Conservation (phyloP, 2,113 vertebrate species). For the Sylvilagus bachmani region DNA sequence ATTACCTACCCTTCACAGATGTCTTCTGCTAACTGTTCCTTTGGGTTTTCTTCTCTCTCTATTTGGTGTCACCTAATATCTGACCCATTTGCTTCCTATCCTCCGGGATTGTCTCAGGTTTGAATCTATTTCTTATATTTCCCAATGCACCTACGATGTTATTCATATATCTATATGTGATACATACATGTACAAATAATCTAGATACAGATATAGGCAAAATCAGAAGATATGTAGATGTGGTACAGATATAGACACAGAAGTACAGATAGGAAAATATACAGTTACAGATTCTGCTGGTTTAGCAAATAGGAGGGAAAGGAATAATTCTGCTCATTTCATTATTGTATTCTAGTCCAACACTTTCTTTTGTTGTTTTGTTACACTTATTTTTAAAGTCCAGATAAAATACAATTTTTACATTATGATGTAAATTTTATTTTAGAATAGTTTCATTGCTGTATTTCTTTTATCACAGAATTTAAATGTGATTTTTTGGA, state of each 20-base stretch:
- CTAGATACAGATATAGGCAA: not conserved
- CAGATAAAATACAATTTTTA: not conserved
- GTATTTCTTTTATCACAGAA: not conserved
- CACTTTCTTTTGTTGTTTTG: not conserved
- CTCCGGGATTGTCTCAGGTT: conserved; percentile 23
- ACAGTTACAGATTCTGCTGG: not conserved
- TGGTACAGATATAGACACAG: not conserved
- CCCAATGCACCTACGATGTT: not conserved
- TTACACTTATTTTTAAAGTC: conserved; percentile 49
- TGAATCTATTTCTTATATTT: not conserved
- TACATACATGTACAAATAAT: not conserved
- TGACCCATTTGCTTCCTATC: not conserved
- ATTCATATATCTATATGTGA: not conserved
- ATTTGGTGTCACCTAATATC: conserved; percentile 1
- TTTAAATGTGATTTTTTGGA: conserved; percentile 41
- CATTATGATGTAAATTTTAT: conserved; percentile 15
- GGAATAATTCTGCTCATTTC: not conserved
- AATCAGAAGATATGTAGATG: not conserved
- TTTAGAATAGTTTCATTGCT: conserved; percentile 40
- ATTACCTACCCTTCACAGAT: not conserved
- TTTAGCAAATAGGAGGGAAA: not conserved
- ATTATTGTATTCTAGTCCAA: not conserved
- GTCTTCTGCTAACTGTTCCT: not conserved
- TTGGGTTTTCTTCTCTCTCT: not conserved
- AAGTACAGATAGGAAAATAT: not conserved